Evolutionary conservation across 1,140 invertebrate genomes (phyloP).

Genomic region (Solenopsis invicta): DNA sequence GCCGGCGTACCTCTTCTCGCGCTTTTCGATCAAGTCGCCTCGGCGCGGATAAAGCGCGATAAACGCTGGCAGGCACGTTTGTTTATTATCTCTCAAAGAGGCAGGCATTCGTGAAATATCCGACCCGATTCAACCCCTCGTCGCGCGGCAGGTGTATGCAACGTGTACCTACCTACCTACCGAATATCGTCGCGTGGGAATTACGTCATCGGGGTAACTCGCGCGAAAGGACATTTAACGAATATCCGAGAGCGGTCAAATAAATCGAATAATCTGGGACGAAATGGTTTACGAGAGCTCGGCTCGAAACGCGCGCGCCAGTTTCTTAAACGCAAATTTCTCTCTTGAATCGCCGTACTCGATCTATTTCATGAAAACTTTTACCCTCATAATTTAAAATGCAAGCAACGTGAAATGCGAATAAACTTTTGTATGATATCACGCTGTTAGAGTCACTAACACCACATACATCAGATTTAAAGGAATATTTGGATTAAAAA

Average conservation of each 20-base stretch:
- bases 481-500: background rate
- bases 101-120: conserved; percentile 42
- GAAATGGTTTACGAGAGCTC: conserved; percentile 34
- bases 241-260: conserved; percentile 20
- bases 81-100: conserved; percentile 34
- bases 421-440: background rate
- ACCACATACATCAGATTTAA: background rate
- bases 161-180: background rate
- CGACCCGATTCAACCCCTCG: conserved; percentile 24
- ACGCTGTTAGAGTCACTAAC: background rate
- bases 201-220: conserved; percentile 35
- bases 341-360: background rate
- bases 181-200: conserved; percentile 7
- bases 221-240: conserved; percentile 27
- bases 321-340: conserved; percentile 29
- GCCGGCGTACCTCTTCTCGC: conserved; percentile 12
- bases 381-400: background rate
- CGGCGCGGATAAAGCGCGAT: conserved; percentile 12
- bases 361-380: background rate
- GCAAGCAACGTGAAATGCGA: background rate
- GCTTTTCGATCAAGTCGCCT: conserved; percentile 44
- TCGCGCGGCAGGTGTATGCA: background rate
- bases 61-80: background rate
- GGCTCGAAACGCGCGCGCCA: background rate
- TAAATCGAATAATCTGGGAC: conserved; percentile 53